Conservation (phyloP, 1,140 invertebrate genomes). For the Zaprionus capensis region DNA sequence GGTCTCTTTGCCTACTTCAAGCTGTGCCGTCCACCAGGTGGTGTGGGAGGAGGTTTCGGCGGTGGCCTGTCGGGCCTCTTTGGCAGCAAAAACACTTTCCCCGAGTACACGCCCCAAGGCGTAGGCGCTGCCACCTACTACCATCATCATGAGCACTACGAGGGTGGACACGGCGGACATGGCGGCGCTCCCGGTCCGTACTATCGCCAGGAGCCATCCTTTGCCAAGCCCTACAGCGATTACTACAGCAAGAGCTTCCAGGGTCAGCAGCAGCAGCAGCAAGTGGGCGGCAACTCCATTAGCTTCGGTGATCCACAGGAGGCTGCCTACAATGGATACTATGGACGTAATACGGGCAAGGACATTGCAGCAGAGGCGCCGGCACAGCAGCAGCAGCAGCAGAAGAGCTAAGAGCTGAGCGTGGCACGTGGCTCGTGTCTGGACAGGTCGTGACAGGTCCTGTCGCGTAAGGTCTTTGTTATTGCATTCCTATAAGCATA, state of each 20-base stretch:
- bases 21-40: constrained; percentile 87
- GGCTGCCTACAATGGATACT: constrained; percentile 89
- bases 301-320: constrained; percentile 88
- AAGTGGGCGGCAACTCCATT: constrained; percentile 84
- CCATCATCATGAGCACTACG: constrained; percentile 84
- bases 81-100: constrained; percentile 84
- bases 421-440: constrained; percentile 7
- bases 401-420: constrained; percentile 30
- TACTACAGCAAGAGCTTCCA: constrained; percentile 84
- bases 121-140: constrained; percentile 86
- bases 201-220: constrained; percentile 81
- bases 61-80: constrained; percentile 75
- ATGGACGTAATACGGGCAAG: constrained; percentile 82
- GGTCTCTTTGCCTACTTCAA: constrained; percentile 92
- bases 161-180: constrained; percentile 62
- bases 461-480: constrained; percentile 45
- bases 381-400: constrained; percentile 48
- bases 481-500: constrained; percentile 79
- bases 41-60: constrained; percentile 62
- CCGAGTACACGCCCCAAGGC: constrained; percentile 87
- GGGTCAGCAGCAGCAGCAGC: constrained; percentile 66
- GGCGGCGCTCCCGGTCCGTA: constrained; percentile 56
- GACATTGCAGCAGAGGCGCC: constrained; percentile 71
- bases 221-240: constrained; percentile 80
- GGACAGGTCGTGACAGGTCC: constrained; percentile 50